Evolutionary conservation across 2,888 invertebrate genomes (phyloP), one percentile per base, ranked within the genome.

Genomic region (Auanema sp.): DNA sequence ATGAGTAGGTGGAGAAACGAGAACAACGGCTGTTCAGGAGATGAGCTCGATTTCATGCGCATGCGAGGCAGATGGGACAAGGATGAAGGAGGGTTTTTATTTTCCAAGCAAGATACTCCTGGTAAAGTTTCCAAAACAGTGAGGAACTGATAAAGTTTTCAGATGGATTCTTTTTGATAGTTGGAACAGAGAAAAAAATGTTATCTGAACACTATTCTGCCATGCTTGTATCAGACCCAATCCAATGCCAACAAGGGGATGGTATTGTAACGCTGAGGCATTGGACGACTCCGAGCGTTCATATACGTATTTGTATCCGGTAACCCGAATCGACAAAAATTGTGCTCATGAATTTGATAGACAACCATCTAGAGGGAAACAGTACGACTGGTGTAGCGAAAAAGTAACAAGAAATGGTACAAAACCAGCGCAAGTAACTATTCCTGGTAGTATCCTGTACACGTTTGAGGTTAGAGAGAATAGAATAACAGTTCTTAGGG

Each of bases 161-260:
- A 77, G 79, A 67, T 44, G 76, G 76, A 0, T 77, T 69, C 40
- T 80, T 72, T 52, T 62, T 77, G 3, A 58, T 80, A 47, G 72
- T 70, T 8, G 80, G 80, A 21, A 60, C 71, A 18, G 66, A 75
- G 21, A 51, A 62, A 59, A 71, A 72, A 23, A 51, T 71, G 33
- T 8, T 33, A 33, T 33, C 33, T 5, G 33, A 33, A 8, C 53
- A 50, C 47, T 47, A 50, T 18, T 60, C 60, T 6, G 60, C 60
- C 25, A 41, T 60, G 12, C 40, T 60, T 1, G 60, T 60, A 18
- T 50, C 75, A 44, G 77, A 81, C 61, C 79, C 79, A 2, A 67
- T 81, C 2, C 77, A 77, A 56, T 79, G 79, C 43, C 80, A 79
- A 51, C 65, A 76, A 58, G 79, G 77, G 33, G 79, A 81, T 53